These are phyloP conservation scores for Stramonita haemastoma DNA, from an alignment of 2,888 invertebrate genomes.

Conservation along the genomic window DNA sequence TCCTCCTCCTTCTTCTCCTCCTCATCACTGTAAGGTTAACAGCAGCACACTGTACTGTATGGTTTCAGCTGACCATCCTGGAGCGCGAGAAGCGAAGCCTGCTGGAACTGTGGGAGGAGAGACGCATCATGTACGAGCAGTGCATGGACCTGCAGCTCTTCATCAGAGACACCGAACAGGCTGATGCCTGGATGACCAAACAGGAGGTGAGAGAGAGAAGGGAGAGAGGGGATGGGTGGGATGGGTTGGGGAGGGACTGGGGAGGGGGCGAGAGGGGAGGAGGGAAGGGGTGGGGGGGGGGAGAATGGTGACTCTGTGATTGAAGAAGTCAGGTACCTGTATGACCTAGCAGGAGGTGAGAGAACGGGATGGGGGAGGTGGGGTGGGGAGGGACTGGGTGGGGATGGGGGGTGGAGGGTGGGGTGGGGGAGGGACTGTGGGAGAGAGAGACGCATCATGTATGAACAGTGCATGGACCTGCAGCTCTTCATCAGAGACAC, in stretches of 20 bases:
- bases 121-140: conserved; percentile 97
- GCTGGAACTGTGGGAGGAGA: conserved; percentile 95
- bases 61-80: conserved; percentile 83
- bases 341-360: background rate
- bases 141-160: conserved; percentile 99
- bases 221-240: too few species aligned
- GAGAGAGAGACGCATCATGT: too few species aligned
- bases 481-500: conserved; percentile 99
- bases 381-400: too few species aligned
- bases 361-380: too few species aligned
- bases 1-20: too few species aligned
- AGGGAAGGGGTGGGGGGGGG: too few species aligned
- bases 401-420: too few species aligned
- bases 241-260: too few species aligned
- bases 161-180: conserved; percentile 98
- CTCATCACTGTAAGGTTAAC: too few species aligned
- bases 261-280: too few species aligned
- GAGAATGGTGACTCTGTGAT: conserved; percentile 76
- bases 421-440: too few species aligned
- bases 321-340: conserved; percentile 98
- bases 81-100: conserved; percentile 90
- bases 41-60: background rate
- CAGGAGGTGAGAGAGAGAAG: conserved; percentile 87
- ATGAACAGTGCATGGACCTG: conserved; percentile 97
- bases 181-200: conserved; percentile 99